Base-by-base conservation (phyloP, 23 tunicate genomes). In the Halocynthia aurantium region DNA sequence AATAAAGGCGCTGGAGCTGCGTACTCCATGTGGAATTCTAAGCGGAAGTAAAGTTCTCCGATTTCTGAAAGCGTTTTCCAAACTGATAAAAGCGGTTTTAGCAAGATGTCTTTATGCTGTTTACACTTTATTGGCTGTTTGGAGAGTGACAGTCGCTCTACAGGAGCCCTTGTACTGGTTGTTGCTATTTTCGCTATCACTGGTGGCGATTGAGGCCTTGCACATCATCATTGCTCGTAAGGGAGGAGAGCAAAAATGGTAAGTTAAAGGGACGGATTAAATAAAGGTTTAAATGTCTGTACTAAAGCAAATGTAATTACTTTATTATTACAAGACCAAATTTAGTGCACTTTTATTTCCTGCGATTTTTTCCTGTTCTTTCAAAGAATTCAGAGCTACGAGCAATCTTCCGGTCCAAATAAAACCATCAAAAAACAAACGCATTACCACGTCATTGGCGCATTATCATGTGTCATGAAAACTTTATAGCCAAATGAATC, bases 191-290 rank as follows among this genome's bases (percentile, higher is more conserved):
- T 54, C 80, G n/a, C 66, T 90, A 12, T 50, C 55, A 54, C 88
- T 88, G 6, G 53, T 90, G 5, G 89, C 79, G 52, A 9, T 84
- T 12, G 96, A 90, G 76, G 81, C 96, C 6, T 51, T 90, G 7
- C 83, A 84, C 68, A 71, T 86, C 0, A 70, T 81, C 15, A 65
- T 80, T 17, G 13, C 15, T 8, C 50, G 76, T 8, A 70, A 65
- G 71, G 84, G 85, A 7, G 87, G 83, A 51, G 90, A 77, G 56
- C 49, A 71, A 12, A 90, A 90, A 84, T 90, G 96, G 96, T 90
- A 52, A 76, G 82, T 84, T 51, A 10, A 15, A 15, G 18, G 12
- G 44, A 31, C 44, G 44, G 44, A 31, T 31, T 31, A 31, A 0
- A 31, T 0, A 31, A 31, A 4, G 44, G 44, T 31, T 31, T 31